A percentile compares a stretch with the other conserved stretches of the same genome.
phyloP scores from a whole-genome alignment of 2,888 invertebrate genomes.

The Agrochola litura region DNA sequence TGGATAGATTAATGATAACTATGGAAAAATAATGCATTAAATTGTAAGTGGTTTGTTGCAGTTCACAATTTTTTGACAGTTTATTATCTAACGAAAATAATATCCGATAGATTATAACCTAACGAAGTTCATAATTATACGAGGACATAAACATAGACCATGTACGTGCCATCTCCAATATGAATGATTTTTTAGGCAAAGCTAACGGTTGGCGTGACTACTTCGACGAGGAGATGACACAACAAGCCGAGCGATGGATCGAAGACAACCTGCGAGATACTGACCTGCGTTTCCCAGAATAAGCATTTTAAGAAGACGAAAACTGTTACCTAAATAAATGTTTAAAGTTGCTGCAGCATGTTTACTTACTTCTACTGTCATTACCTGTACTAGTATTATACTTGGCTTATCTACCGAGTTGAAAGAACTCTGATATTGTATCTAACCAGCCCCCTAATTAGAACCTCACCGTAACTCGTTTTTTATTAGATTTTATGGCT shows the following conservation, averaged over 20 bases:
- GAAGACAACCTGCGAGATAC: constrained; percentile 88
- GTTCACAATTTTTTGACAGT: too few relatives aligned
- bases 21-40: too few relatives aligned
- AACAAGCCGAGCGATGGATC: constrained; percentile 92
- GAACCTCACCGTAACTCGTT: not conserved
- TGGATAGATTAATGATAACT: too few relatives aligned
- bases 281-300: constrained; percentile 85
- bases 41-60: too few relatives aligned
- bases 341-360: not conserved
- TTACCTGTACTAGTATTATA: too few relatives aligned
- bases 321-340: constrained; percentile 4
- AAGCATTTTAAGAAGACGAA: not conserved
- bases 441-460: not conserved
- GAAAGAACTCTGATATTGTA: not conserved
- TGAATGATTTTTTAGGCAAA: constrained; percentile 35
- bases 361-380: not conserved
- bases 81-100: too few relatives aligned
- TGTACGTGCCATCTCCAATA: not conserved
- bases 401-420: not conserved
- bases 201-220: constrained; percentile 49
- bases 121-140: too few relatives aligned
- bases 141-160: too few relatives aligned
- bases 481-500: not conserved
- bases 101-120: too few relatives aligned
- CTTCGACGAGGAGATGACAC: constrained; percentile 90